Conservation (phyloP, 2,888 invertebrate species). For the Subacronicta megacephala region DNA sequence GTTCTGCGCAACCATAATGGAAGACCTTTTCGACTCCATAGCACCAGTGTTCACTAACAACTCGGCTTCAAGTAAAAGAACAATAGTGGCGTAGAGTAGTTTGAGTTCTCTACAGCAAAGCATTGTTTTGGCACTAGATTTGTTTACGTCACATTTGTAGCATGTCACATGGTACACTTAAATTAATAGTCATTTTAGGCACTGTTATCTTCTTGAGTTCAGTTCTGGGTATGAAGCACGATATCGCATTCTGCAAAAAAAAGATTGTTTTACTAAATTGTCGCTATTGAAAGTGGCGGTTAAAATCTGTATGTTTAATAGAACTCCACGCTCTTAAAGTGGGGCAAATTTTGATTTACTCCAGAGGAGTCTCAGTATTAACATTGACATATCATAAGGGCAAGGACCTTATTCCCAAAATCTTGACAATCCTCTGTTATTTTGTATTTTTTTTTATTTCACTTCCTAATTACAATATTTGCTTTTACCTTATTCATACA, state of each 20-base stretch:
- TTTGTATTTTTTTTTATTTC: too few relatives aligned
- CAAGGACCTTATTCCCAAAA: too few relatives aligned
- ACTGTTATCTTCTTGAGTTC: slow-evolving; percentile 70
- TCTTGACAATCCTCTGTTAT: too few relatives aligned
- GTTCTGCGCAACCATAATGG: slow-evolving; percentile 80
- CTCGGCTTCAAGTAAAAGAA: slow-evolving; percentile 83
- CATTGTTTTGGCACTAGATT: slow-evolving; percentile 86
- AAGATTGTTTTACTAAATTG: too few relatives aligned
- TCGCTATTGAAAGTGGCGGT: too few relatives aligned
- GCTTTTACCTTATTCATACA: too few relatives aligned
- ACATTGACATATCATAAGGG: too few relatives aligned
- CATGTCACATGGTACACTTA: slow-evolving; percentile 70
- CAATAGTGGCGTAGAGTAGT: slow-evolving; percentile 83
- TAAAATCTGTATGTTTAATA: too few relatives aligned
- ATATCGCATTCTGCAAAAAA: slow-evolving; percentile 74
- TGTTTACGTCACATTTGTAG: slow-evolving; percentile 78
- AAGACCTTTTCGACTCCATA: slow-evolving; percentile 85
- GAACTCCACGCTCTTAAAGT: too few relatives aligned
- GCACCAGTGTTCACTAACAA: slow-evolving; percentile 82
- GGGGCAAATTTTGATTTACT: too few relatives aligned
- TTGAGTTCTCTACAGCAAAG: slow-evolving; percentile 86
- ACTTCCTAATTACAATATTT: too few relatives aligned
- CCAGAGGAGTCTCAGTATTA: too few relatives aligned
- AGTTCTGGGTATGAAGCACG: slow-evolving; percentile 27
- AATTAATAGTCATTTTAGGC: slow-evolving; percentile 84